Evolutionary conservation across 1,140 invertebrate genomes (phyloP).

Genomic region (Contarinia nasturtii): DNA sequence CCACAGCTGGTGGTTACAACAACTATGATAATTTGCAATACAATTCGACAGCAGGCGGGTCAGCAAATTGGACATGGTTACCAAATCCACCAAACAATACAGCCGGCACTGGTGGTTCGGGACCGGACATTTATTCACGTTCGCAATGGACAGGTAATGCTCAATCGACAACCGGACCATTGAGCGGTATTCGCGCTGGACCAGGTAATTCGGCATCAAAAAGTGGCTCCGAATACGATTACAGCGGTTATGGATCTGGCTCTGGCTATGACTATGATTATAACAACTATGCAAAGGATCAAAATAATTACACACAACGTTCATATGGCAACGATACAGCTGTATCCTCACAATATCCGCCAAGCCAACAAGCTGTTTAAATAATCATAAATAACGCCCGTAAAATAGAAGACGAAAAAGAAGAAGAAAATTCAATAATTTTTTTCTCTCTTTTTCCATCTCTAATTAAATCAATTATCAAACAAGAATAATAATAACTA

Average conservation of each 20-base stretch:
- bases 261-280: slow-evolving; percentile 25
- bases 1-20: slow-evolving; percentile 11
- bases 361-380: slow-evolving; percentile 21
- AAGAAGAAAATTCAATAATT: too few species aligned
- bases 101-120: slow-evolving; percentile 12
- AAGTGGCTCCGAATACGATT: slow-evolving; percentile 22
- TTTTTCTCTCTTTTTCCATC: too few species aligned
- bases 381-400: background rate
- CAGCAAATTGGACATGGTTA: slow-evolving; percentile 20
- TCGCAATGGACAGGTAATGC: slow-evolving; percentile 19
- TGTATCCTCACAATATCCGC: slow-evolving; percentile 22
- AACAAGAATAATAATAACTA: too few species aligned
- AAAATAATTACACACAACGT: slow-evolving; percentile 17
- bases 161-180: slow-evolving; percentile 19
- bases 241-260: slow-evolving; percentile 24
- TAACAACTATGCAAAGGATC: slow-evolving; percentile 21
- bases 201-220: slow-evolving; percentile 22
- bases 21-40: slow-evolving; percentile 21
- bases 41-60: slow-evolving; percentile 23
- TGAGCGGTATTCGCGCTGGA: slow-evolving; percentile 21
- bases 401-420: too few species aligned
- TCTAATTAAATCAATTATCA: too few species aligned
- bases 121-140: slow-evolving; percentile 21
- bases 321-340: slow-evolving; percentile 23
- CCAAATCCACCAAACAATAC: slow-evolving; percentile 19